A percentile compares a stretch with the other conserved stretches of the same genome.
Conservation (phyloP, 2,888 invertebrate species). For the Andricus curvator region DNA sequence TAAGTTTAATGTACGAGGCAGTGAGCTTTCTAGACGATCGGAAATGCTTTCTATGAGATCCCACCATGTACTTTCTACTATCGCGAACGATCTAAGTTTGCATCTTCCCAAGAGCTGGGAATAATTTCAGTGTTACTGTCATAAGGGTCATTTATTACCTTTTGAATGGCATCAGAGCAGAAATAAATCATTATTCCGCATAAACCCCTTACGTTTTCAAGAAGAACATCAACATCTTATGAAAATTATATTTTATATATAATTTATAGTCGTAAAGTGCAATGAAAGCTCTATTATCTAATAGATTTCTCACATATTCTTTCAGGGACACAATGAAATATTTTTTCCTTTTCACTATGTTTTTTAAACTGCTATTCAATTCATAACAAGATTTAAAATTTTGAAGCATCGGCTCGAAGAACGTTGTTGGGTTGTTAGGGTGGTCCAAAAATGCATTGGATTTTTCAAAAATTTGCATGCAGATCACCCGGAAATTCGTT, state of each 20-base stretch:
- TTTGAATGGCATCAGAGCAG: constrained; percentile 21
- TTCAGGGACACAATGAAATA: too few relatives aligned
- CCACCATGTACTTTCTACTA: constrained; percentile 30
- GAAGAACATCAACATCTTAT: background rate
- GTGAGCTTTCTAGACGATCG: constrained; percentile 35
- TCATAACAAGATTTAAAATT: too few relatives aligned
- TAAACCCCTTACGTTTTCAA: constrained; percentile 4
- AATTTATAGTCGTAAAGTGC: background rate
- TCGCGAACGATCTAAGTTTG: constrained; percentile 23
- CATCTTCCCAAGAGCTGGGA: constrained; percentile 34
- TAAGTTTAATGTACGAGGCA: constrained; percentile 19
- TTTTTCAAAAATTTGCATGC: too few relatives aligned
- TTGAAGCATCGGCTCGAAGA: too few relatives aligned
- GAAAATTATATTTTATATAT: background rate
- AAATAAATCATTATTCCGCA: constrained; percentile 25
- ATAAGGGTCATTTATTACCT: constrained; percentile 35
- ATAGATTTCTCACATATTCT: too few relatives aligned
- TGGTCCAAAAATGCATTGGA: too few relatives aligned
- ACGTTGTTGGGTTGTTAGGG: too few relatives aligned
- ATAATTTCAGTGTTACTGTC: constrained; percentile 38
- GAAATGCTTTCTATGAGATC: constrained; percentile 30
- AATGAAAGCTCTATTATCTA: background rate
- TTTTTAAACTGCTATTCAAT: too few relatives aligned
- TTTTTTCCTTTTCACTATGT: rapidly evolving
- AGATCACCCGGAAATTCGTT: too few relatives aligned